Percentiles rank a stretch among this genome's conserved stretches.
Conservation (phyloP, 2,113 vertebrate species). For the Jaculus jaculus region DNA sequence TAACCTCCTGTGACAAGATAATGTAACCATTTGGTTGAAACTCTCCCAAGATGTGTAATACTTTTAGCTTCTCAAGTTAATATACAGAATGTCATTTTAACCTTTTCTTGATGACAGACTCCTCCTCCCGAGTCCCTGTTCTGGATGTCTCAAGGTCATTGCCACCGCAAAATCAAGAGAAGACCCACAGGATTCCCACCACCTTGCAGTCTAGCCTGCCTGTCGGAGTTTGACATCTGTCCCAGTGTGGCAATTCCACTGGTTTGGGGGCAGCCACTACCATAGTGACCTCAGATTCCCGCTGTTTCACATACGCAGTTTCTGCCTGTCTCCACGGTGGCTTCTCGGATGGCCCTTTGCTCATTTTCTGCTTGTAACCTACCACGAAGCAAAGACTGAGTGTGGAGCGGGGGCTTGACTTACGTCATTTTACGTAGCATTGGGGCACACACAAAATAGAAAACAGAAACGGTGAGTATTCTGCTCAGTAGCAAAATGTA, state of each 20-base stretch:
- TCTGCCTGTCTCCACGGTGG: slow-evolving; percentile 7
- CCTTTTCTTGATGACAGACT: not conserved
- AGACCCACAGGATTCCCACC: not conserved
- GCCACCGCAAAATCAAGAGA: not conserved
- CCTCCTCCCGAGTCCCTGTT: not conserved
- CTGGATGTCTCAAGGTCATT: not conserved
- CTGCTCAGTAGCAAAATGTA: not conserved
- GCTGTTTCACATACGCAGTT: not conserved
- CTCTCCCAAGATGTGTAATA: not conserved
- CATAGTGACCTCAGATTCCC: not conserved
- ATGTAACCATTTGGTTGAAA: not conserved
- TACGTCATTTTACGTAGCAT: slow-evolving; percentile 16
- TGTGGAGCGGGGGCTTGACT: not conserved
- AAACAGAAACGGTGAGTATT: slow-evolving; percentile 25
- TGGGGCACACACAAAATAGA: not conserved
- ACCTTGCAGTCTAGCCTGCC: not conserved
- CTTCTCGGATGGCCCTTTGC: not conserved
- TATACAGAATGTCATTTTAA: not conserved
- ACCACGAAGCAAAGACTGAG: slow-evolving; percentile 32
- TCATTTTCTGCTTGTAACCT: not conserved
- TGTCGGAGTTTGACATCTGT: not conserved
- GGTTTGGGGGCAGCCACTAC: not conserved
- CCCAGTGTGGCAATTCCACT: not conserved
- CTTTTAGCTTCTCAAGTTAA: not conserved
- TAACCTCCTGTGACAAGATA: slow-evolving; percentile 4